Base-by-base conservation (phyloP, 2,888 invertebrate genomes). In the Rotaria magnacalcarata region DNA sequence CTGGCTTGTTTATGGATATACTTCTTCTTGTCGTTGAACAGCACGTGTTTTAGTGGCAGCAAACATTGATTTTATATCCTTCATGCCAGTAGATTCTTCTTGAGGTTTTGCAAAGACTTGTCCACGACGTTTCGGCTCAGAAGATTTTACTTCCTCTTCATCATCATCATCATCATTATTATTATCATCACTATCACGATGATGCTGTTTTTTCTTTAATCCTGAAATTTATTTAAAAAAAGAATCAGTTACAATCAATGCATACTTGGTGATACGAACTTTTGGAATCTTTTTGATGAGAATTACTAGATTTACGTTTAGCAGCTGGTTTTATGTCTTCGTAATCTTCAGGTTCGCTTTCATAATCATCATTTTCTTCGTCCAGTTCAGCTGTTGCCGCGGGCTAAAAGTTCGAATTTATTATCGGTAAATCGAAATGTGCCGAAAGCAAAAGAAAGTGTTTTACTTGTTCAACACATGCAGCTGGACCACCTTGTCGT, bases 61-160 rank as follows among this genome's bases (percentile, higher is more conserved):
- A 84, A 86, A 86, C 74, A 86, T 85, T 21, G 86, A 85, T 85
- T 86, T 75, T 56, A 50, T 60, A 86, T 86, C 80, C 21, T 80
- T 21, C 47, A 47, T 80, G n/a, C 43, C 47, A 4, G 24, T 47
- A 8, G 47, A 47, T n/a, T 47, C 80, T 80, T 80, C 80, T 47
- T 47, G 80, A 11, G 80, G 80, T n/a, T 80, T 80, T n/a, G 80
- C 19, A 80, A 47, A 80, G 21, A 21, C 10, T 43, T 80, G 80
- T 11, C 19, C 80, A 24, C 80, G 80, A 47, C 80, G 80, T 80
- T 80, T 80, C 6, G 47, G n/a, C 14, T 80, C 80, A 7, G 47
- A 80, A 47, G 80, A 24, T 80, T 85, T 86, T 1, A 56, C 50
- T 34, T 56, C 6, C 41, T 85, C 75, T 58, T 56, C 34, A 52